These are phyloP conservation scores for Barypeithes pellucidus DNA, from an alignment of 2,888 invertebrate species.

Conservation along the genomic window DNA sequence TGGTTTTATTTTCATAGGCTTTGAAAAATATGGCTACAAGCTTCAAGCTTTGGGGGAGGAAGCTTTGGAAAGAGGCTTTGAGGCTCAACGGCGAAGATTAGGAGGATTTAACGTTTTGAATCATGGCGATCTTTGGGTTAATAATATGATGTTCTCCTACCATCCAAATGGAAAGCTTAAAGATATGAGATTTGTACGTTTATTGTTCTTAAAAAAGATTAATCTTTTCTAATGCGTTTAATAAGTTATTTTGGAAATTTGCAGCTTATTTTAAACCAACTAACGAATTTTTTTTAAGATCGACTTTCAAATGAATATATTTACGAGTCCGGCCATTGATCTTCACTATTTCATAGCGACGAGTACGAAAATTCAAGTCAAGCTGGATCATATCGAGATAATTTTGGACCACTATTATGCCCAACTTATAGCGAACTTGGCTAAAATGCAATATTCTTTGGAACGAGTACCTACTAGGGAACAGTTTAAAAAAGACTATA, in stretches of 20 bases:
- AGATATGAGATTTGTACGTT: conserved; percentile 67
- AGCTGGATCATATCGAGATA: conserved; percentile 61
- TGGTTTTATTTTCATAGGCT: conserved; percentile 62
- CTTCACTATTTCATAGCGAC: conserved; percentile 71
- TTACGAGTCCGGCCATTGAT: conserved; percentile 70
- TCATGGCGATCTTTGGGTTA: conserved; percentile 74
- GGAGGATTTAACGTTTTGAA: conserved; percentile 71
- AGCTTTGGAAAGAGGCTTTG: conserved; percentile 58
- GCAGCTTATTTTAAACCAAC: too few species aligned
- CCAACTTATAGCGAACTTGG: conserved; percentile 61
- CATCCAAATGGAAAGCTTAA: conserved; percentile 64
- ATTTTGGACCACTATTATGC: conserved; percentile 65
- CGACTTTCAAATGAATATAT: conserved; percentile 71
- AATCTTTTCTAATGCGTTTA: too few species aligned
- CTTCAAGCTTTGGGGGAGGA: conserved; percentile 64
- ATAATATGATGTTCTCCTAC: conserved; percentile 73
- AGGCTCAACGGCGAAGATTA: conserved; percentile 58
- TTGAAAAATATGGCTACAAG: conserved; percentile 69
- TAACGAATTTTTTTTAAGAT: conserved; percentile 66
- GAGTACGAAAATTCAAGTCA: conserved; percentile 65
- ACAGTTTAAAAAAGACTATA: conserved; percentile 63
- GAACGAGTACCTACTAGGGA: conserved; percentile 64
- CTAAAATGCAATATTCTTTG: conserved; percentile 62
- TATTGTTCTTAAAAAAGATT: too few species aligned
- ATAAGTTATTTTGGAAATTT: too few species aligned